Evolutionary conservation across 2,888 invertebrate species (phyloP).

Genomic region (Pegoplata infirma): DNA sequence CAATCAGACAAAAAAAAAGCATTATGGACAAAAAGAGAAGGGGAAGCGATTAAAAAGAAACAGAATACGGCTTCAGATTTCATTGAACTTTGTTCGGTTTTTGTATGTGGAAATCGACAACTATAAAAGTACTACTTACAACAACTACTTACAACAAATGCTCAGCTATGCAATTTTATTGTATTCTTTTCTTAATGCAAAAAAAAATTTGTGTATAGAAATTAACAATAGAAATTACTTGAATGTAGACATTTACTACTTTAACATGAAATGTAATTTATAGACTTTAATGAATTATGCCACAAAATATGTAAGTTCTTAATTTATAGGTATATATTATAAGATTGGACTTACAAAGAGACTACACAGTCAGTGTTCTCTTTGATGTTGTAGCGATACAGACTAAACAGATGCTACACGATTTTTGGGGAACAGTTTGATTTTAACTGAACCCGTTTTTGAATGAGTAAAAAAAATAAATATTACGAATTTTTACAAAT

Average conservation of each 20-base stretch:
- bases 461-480: too few species aligned
- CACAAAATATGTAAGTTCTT: neutral
- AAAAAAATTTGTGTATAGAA: neutral
- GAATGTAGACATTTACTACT: neutral
- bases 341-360: too few species aligned
- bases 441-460: too few species aligned
- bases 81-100: conserved; percentile 61
- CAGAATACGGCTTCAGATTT: conserved; percentile 62
- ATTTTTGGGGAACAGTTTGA: too few species aligned
- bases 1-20: conserved; percentile 56
- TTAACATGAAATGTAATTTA: neutral
- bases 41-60: conserved; percentile 31
- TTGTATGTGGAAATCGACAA: conserved; percentile 34
- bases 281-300: neutral
- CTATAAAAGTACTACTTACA: conserved; percentile 7
- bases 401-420: too few species aligned
- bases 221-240: neutral
- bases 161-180: conserved; percentile 33
- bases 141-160: conserved; percentile 52
- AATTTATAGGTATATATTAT: too few species aligned
- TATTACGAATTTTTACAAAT: too few species aligned
- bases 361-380: too few species aligned
- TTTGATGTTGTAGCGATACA: too few species aligned
- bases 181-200: neutral
- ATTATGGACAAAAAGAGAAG: conserved; percentile 15